Base-by-base conservation (phyloP, 2,888 invertebrate genomes). In the Icerya purchasi region DNA sequence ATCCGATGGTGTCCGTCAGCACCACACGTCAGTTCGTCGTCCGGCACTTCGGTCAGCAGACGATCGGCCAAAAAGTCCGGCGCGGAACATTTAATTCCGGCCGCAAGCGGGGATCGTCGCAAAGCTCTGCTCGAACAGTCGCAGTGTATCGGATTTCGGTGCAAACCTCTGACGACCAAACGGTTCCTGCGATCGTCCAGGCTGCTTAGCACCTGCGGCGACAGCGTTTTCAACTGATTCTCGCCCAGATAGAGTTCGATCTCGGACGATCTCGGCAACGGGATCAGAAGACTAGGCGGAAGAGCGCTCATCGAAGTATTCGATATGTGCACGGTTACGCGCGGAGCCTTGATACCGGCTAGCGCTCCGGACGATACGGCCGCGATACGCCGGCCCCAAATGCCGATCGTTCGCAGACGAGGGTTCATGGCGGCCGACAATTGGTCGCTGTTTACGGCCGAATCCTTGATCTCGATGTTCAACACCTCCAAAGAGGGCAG, bases 391-490 rank as follows among this genome's bases (percentile, higher is more conserved):
- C 78, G 77, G 0, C 91, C 90, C 62, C 83, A 76, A 19, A 91
- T 73, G 20, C 84, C 84, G 58, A 91, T 72, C 65, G 81, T 79
- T 65, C 78, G 78, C 1, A 91, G 74, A 3, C 88, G 76, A 1
- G 90, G 86, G 72, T 89, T 86, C 65, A 84, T 77, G 51, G 82
- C 78, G 0, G 86, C 78, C 66, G 85, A 84, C 51, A 90, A 72
- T 68, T 90, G 87, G 67, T 89, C 88, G 54, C 83, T 82, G 53
- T 86, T 85, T 57, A 89, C 80, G 3, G 78, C 79, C 0, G 84
- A 76, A 65, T 91, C 90, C 70, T 90, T 91, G 0, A 90, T 80
- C 74, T 92, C 92, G 58, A 91, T 80, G 63, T 89, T 86, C 14
- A 91, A 72, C 64, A 74, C 76, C 71, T 89, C 84, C 52, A 91